These are phyloP conservation scores for Meloidogyne hapla DNA, from an alignment of 1,140 invertebrate species.

Conservation along the genomic window DNA sequence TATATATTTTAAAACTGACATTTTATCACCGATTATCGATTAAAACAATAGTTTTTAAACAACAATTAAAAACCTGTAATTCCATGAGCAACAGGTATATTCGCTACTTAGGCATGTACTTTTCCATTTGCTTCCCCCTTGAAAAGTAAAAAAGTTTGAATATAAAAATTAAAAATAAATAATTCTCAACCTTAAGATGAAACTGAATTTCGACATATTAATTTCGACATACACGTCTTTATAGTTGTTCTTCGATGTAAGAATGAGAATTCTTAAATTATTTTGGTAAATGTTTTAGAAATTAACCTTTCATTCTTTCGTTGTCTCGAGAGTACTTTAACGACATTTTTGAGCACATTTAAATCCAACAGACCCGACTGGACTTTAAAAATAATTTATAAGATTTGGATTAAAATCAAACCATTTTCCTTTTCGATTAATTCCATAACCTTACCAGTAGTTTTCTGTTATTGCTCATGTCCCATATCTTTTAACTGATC, in stretches of 20 bases:
- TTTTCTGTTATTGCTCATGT: constrained; percentile 6
- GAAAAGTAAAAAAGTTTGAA: constrained; percentile 27
- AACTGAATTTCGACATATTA: too few species aligned
- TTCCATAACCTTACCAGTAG: constrained; percentile 19
- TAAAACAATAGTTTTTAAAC: constrained; percentile 51
- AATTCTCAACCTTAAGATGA: constrained; percentile 43
- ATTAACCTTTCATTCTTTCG: constrained; percentile 29
- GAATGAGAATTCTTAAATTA: too few species aligned
- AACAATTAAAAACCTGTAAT: constrained; percentile 55
- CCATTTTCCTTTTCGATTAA: constrained; percentile 31
- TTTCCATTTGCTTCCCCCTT: constrained; percentile 48
- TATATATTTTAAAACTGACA: background rate
- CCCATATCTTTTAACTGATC: constrained; percentile 29
- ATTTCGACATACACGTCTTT: too few species aligned
- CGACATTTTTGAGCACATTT: constrained; percentile 13
- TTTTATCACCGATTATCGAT: constrained; percentile 55
- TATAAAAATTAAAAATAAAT: background rate
- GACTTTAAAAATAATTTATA: constrained; percentile 6
- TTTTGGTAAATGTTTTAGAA: background rate
- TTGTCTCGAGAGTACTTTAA: background rate
- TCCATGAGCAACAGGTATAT: constrained; percentile 53
- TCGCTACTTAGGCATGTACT: constrained; percentile 56
- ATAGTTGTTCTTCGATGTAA: too few species aligned
- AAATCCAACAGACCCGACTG: constrained; percentile 26
- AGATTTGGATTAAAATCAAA: constrained; percentile 7